Conservation (phyloP, 2,113 vertebrate genomes). For the Periophthalmus modestus region DNA sequence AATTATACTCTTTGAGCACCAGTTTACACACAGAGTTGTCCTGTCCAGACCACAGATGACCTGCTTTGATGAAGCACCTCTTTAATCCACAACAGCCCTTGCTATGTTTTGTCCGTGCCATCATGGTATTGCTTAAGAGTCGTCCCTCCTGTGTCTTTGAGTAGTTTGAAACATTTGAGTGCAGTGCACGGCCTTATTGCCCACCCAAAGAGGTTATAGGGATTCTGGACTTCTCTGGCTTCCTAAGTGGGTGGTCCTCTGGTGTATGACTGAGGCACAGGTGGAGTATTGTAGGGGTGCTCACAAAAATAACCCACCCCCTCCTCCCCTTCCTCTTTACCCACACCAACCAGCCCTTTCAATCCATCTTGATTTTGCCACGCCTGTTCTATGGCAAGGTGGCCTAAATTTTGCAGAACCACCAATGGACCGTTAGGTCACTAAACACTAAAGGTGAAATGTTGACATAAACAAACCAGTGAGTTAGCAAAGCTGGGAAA, state of each 20-base stretch:
- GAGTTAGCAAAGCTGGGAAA: conserved; percentile 28
- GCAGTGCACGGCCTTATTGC: conserved; percentile 78
- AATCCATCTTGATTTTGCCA: conserved; percentile 48
- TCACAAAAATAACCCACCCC: conserved; percentile 73
- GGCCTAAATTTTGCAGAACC: conserved; percentile 64
- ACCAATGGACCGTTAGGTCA: conserved; percentile 60
- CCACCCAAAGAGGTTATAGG: conserved; percentile 84
- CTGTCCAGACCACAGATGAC: conserved; percentile 11
- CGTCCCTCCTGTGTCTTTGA: conserved; percentile 59
- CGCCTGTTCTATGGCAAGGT: conserved; percentile 68
- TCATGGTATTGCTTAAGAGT: conserved; percentile 59
- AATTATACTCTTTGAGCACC: background rate
- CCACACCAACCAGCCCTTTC: conserved; percentile 56
- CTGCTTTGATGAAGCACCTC: conserved; percentile 48
- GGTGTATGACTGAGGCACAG: conserved; percentile 82
- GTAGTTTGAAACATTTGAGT: conserved; percentile 78
- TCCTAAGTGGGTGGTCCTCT: conserved; percentile 83
- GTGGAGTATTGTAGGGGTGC: conserved; percentile 83
- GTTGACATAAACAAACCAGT: conserved; percentile 56
- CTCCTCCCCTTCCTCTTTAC: conserved; percentile 39
- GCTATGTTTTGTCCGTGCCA: conserved; percentile 62
- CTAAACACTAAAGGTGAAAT: conserved; percentile 59
- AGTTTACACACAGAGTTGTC: background rate
- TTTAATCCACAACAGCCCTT: conserved; percentile 59
- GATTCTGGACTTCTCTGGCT: conserved; percentile 75